These are phyloP conservation scores for Philereme vetulata DNA, from an alignment of 2,888 invertebrate genomes.

Conservation along the genomic window DNA sequence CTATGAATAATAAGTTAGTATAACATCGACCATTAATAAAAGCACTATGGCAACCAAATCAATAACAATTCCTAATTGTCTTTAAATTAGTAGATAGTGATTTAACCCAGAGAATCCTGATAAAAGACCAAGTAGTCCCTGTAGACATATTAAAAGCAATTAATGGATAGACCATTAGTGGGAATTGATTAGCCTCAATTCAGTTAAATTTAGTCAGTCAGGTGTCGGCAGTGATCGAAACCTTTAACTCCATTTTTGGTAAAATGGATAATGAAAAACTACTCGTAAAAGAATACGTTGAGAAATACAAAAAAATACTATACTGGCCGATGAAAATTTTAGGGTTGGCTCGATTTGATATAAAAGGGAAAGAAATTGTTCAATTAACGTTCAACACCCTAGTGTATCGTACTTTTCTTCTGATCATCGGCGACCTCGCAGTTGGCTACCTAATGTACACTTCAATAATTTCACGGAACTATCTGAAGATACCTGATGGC, in stretches of 20 bases:
- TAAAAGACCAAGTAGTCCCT: not conserved
- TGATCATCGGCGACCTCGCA: constrained; percentile 38
- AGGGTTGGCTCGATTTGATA: constrained; percentile 58
- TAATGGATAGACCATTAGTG: not conserved
- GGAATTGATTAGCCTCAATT: not conserved
- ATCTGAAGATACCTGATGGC: constrained; percentile 51
- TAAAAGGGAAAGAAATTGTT: constrained; percentile 49
- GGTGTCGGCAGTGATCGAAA: not conserved
- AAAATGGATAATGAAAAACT: constrained; percentile 38
- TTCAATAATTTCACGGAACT: constrained; percentile 38
- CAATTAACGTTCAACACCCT: constrained; percentile 41
- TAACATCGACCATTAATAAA: no score
- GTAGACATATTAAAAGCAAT: constrained; percentile 3
- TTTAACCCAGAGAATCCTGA: no score
- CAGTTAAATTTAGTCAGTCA: not conserved
- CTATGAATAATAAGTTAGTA: not conserved
- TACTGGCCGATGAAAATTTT: constrained; percentile 44
- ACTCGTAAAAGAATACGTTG: constrained; percentile 49
- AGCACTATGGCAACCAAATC: not conserved
- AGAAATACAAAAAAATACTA: constrained; percentile 38
- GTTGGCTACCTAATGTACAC: constrained; percentile 47
- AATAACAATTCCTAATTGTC: not conserved
- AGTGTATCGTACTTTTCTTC: constrained; percentile 43
- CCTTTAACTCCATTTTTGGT: not conserved
- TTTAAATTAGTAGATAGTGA: not conserved